phyloP scores from a whole-genome alignment of 2,113 vertebrate species.

The Paramormyrops kingsleyae region DNA sequence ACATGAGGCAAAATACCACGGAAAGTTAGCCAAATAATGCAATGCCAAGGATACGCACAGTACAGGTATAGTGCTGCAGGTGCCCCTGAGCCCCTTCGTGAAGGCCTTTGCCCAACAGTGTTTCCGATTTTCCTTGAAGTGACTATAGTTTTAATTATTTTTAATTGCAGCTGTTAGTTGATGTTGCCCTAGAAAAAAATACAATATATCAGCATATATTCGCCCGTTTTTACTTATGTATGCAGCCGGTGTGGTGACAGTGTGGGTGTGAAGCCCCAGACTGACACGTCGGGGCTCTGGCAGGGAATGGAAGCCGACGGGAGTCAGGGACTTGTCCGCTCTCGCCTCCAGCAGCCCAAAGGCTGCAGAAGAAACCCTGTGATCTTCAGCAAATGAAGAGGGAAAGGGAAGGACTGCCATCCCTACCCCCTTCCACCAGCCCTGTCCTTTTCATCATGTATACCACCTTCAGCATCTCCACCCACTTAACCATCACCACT shows the following conservation, averaged over 20 bases:
- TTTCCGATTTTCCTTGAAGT: background rate
- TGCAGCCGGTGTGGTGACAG: background rate
- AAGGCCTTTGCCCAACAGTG: background rate
- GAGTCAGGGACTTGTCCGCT: background rate
- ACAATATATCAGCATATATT: background rate
- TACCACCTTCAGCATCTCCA: background rate
- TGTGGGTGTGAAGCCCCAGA: background rate
- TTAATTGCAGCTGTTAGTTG: background rate
- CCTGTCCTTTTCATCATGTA: background rate
- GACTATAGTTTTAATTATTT: background rate
- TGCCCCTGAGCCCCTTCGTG: background rate
- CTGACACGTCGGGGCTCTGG: background rate
- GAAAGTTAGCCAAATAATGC: background rate
- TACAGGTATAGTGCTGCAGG: background rate
- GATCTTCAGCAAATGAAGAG: background rate
- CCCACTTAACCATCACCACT: background rate
- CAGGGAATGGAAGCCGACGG: background rate
- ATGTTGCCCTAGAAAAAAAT: background rate
- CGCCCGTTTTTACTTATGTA: background rate
- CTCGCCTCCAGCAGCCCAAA: background rate
- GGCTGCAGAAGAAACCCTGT: background rate
- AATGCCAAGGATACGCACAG: background rate
- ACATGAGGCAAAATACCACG: background rate
- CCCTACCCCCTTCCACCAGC: background rate
- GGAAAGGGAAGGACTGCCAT: background rate